phyloP scores from a whole-genome alignment of 2,888 invertebrate genomes.

The Pseudanteris insignis region DNA sequence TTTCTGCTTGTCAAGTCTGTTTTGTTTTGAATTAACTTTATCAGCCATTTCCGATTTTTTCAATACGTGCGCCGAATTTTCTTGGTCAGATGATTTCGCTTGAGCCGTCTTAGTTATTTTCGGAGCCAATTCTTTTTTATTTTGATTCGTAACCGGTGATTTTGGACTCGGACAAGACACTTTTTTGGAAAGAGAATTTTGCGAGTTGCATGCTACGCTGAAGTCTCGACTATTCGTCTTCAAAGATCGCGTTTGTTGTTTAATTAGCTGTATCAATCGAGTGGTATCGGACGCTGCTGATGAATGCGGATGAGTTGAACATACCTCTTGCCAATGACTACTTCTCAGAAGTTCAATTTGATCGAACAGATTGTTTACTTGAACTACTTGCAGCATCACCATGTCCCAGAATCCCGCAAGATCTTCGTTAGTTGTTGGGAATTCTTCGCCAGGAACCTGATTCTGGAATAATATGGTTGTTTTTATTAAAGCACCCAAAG shows the following conservation, averaged over 20 bases:
- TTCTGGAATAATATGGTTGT: conserved; percentile 66
- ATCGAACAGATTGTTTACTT: conserved; percentile 81
- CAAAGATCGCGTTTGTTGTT: not conserved
- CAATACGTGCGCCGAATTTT: too few species aligned
- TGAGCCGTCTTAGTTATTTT: too few species aligned
- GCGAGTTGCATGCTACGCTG: too few species aligned
- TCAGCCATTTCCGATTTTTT: too few species aligned
- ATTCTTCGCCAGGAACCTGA: conserved; percentile 79
- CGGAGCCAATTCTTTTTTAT: not conserved
- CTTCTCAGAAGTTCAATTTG: conserved; percentile 73
- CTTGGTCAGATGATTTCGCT: too few species aligned
- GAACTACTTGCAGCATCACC: conserved; percentile 90
- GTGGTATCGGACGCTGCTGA: not conserved
- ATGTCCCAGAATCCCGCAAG: conserved; percentile 98
- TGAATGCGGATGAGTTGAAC: conserved; percentile 38
- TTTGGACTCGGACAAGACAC: too few species aligned
- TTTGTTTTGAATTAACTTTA: too few species aligned
- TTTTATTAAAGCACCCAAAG: too few species aligned
- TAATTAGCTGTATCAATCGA: not conserved
- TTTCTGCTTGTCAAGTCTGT: too few species aligned
- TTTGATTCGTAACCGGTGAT: too few species aligned
- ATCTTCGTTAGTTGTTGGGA: conserved; percentile 89
- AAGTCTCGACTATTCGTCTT: conserved; percentile 27
- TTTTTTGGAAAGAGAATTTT: too few species aligned
- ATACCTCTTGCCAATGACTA: conserved; percentile 76